These are phyloP conservation scores for Scaptodrosophila latifasciaeformis DNA, from an alignment of 2,888 invertebrate species.

Conservation along the genomic window DNA sequence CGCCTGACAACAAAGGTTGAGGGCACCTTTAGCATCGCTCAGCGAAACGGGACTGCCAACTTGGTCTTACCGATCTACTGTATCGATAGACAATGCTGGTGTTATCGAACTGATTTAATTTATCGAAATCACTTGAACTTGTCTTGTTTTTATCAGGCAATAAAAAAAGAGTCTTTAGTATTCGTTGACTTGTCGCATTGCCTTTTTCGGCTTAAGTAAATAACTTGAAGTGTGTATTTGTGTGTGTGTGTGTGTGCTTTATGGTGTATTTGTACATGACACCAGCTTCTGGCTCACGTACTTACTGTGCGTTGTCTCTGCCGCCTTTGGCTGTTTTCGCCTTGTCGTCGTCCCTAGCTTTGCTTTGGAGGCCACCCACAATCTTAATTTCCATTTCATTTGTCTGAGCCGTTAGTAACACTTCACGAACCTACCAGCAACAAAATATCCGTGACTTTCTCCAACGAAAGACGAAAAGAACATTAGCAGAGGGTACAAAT, in stretches of 20 bases:
- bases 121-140: too few relatives aligned
- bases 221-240: background rate
- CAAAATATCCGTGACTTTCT: conserved; percentile 14
- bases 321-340: conserved; percentile 8
- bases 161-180: too few relatives aligned
- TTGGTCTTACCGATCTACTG: too few relatives aligned
- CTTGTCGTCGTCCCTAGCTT: conserved; percentile 14
- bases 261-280: background rate
- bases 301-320: conserved; percentile 7
- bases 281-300: too few relatives aligned
- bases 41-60: too few relatives aligned
- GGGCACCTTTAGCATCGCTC: too few relatives aligned
- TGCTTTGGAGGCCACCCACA: conserved; percentile 29
- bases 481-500: too few relatives aligned
- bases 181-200: too few relatives aligned
- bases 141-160: too few relatives aligned
- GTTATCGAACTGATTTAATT: too few relatives aligned
- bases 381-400: conserved; percentile 57
- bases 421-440: background rate
- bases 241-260: background rate
- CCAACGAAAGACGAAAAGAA: conserved; percentile 3
- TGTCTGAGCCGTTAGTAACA: conserved; percentile 15
- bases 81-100: too few relatives aligned
- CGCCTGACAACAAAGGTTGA: conserved; percentile 20
- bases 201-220: too few relatives aligned